phyloP scores from a whole-genome alignment of 2,113 vertebrate genomes.

The Dissostichus mawsoni region DNA sequence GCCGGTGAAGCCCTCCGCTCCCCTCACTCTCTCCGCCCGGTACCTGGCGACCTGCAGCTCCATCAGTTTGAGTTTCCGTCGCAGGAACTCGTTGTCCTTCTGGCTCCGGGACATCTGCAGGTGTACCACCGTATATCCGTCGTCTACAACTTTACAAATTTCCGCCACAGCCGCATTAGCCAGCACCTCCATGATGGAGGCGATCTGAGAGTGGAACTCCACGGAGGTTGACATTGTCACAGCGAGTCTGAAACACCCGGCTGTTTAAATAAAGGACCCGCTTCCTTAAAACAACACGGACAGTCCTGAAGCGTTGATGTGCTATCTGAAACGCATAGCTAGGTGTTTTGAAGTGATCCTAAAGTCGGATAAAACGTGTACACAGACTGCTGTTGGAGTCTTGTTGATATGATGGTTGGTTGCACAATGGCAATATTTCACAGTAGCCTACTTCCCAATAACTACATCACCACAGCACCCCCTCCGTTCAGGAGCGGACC shows the following conservation, averaged over 20 bases:
- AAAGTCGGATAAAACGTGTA: too few species aligned
- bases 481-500: neutral
- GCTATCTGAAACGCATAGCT: neutral
- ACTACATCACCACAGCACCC: neutral
- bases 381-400: neutral
- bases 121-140: conserved; percentile 67
- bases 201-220: conserved; percentile 75
- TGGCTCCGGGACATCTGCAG: conserved; percentile 70
- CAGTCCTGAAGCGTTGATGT: neutral
- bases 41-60: conserved; percentile 66
- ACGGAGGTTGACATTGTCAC: conserved; percentile 47
- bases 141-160: conserved; percentile 77
- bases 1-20: conserved; percentile 34
- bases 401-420: neutral
- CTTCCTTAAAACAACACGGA: neutral
- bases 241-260: neutral
- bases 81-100: conserved; percentile 77
- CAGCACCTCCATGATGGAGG: conserved; percentile 80
- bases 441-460: neutral
- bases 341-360: neutral
- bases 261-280: too few species aligned
- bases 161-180: conserved; percentile 77
- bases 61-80: conserved; percentile 66
- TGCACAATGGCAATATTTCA: neutral
- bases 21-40: conserved; percentile 52